Evolutionary conservation across 53 echinoderm and acorn worm genomes (phyloP), one percentile per base, ranked within the genome.

Genomic region (Stichopus horrens): DNA sequence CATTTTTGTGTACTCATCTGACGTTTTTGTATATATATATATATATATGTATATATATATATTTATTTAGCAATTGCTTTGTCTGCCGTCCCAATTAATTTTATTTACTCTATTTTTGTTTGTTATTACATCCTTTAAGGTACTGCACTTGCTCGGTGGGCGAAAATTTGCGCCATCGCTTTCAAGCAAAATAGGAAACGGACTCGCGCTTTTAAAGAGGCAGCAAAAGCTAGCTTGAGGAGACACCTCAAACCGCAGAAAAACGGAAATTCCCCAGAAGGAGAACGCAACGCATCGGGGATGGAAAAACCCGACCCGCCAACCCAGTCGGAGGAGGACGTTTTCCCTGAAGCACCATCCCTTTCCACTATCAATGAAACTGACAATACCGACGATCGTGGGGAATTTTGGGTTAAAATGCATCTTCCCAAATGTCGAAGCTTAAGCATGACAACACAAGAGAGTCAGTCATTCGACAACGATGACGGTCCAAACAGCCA

Each of bases 291-390:
- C 11, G 68, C 53, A 53, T 58, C 11, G 53, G 66, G 37, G 51
- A 65, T 71, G 7, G 71, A 71, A 7, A 71, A 71, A 71, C 18
- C 71, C 19, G 16, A 5, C 10, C 74, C 20, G 22, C 60, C 59
- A 21, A 18, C 14, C 9, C 55, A 21, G 21, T 18, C 88, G 14
- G 58, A 22, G 74, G 83, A 73, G 4, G 88, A 87, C 14, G 71
- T 71, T 58, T 54, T 19, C 14, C 76, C 5, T 9, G 85, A 21
- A 21, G 52, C 86, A 14, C 23, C 83, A 8, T 86, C 86, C 37
- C 86, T 92, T 76, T 89, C 89, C 22, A 89, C 89, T 14, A 9
- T 89, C 7, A 86, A 92, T 78, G 92, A 86, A 86, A 68, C 20
- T 1, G 86, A 86, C 1, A 67, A 86, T 5, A 65, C 52, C 16